Percentiles rank a stretch among this genome's conserved stretches.
Evolutionary conservation across 2,888 invertebrate species (phyloP).

Genomic region (Coleophora flavipennella): DNA sequence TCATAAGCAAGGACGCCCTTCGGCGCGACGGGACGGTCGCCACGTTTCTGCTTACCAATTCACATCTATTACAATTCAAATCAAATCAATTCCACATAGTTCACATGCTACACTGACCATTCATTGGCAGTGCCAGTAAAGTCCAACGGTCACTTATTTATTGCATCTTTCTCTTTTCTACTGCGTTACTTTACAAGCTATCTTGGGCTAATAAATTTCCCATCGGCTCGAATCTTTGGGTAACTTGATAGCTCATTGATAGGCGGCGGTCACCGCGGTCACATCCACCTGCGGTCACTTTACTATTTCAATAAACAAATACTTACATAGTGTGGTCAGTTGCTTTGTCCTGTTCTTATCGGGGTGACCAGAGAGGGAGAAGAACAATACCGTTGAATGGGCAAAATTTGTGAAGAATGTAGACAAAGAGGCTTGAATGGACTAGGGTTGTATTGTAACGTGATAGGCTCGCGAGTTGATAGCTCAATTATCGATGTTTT

Average conservation of each 20-base stretch:
- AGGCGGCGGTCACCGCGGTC: slow-evolving; percentile 49
- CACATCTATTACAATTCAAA: slow-evolving; percentile 51
- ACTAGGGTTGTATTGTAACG: slow-evolving; percentile 51
- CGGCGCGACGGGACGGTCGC: slow-evolving; percentile 31
- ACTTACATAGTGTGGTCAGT: slow-evolving; percentile 25
- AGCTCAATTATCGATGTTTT: slow-evolving; percentile 63
- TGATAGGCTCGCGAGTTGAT: slow-evolving; percentile 55
- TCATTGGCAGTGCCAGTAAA: slow-evolving; percentile 22
- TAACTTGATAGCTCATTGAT: slow-evolving; percentile 58
- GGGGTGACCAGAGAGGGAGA: slow-evolving; percentile 19
- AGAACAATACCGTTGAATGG: slow-evolving; percentile 22
- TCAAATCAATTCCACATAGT: slow-evolving; percentile 34
- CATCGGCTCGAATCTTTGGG: slow-evolving; percentile 39
- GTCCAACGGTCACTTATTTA: slow-evolving; percentile 35
- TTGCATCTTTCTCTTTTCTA: slow-evolving; percentile 23
- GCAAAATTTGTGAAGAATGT: slow-evolving; percentile 23
- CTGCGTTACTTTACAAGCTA: slow-evolving; percentile 50
- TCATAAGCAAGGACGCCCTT: slow-evolving; percentile 26
- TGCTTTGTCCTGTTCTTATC: slow-evolving; percentile 19
- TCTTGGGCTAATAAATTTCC: slow-evolving; percentile 48
- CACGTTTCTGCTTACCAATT: slow-evolving; percentile 35
- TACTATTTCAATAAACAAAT: slow-evolving; percentile 15
- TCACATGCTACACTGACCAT: slow-evolving; percentile 52
- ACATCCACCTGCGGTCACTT: slow-evolving; percentile 44
- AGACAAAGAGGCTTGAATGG: slow-evolving; percentile 31